phyloP scores from a whole-genome alignment of 2,888 invertebrate species.

The Leptopilina syphax region DNA sequence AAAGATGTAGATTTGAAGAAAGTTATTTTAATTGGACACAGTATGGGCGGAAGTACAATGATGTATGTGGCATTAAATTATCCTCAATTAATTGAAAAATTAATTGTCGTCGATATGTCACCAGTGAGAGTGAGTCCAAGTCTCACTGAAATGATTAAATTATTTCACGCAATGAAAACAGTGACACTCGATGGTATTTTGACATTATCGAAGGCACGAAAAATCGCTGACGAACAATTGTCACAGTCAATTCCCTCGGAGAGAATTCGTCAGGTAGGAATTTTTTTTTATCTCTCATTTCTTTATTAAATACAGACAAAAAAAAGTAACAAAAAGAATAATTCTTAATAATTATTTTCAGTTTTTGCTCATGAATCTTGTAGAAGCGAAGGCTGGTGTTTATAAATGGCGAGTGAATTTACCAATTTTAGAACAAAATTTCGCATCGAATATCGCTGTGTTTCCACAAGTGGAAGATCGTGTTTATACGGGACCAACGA shows the following conservation, averaged over 20 bases:
- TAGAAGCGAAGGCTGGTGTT: constrained; percentile 81
- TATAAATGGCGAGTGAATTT: constrained; percentile 91
- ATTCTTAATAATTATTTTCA: constrained; percentile 68
- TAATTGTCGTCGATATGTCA: constrained; percentile 86
- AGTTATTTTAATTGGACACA: constrained; percentile 90
- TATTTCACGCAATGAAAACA: constrained; percentile 83
- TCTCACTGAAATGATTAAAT: constrained; percentile 80
- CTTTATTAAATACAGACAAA: too few species aligned
- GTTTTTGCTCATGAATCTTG: constrained; percentile 92
- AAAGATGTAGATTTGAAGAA: constrained; percentile 82
- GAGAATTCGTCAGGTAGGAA: constrained; percentile 78
- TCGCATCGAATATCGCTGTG: constrained; percentile 80
- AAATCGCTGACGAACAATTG: constrained; percentile 83
- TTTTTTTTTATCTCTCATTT: background rate
- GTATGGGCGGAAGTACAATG: constrained; percentile 96
- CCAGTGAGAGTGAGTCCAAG: constrained; percentile 82
- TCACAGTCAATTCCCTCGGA: constrained; percentile 79
- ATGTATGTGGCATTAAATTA: constrained; percentile 90
- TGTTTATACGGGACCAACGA: constrained; percentile 82
- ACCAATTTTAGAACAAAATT: constrained; percentile 83
- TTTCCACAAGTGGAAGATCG: constrained; percentile 80
- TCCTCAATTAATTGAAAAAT: constrained; percentile 82
- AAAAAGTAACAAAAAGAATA: too few species aligned
- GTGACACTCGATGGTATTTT: constrained; percentile 81
- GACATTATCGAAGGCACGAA: constrained; percentile 84